Percentiles rank a stretch among this genome's conserved stretches.
These are phyloP conservation scores for Sebastes cheni DNA, from an alignment of 2,797 vertebrate species.

Conservation along the genomic window DNA sequence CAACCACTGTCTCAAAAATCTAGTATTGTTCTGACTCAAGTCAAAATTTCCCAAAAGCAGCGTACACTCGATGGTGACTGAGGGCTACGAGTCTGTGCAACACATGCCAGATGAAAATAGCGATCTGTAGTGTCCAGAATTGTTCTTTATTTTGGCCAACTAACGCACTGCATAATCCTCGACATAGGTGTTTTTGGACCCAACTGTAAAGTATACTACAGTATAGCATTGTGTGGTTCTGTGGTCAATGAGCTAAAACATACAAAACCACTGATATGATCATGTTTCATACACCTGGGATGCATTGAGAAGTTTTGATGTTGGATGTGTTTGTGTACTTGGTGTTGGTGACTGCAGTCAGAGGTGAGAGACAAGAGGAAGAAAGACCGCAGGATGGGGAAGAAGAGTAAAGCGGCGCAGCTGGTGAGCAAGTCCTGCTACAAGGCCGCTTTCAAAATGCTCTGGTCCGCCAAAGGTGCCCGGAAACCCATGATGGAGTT, in stretches of 20 bases:
- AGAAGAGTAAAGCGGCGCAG: constrained; percentile 66
- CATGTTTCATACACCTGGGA: not conserved
- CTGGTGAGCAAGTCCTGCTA: constrained; percentile 74
- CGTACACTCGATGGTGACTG: too few species aligned
- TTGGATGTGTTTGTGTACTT: not conserved
- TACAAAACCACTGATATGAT: not conserved
- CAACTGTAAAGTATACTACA: not conserved
- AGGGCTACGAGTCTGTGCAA: not conserved
- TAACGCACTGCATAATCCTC: too few species aligned
- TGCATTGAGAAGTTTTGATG: not conserved
- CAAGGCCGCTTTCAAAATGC: constrained; percentile 65
- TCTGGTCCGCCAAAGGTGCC: constrained; percentile 74
- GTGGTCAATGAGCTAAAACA: not conserved
- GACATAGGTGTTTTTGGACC: not conserved
- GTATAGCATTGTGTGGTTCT: not conserved
- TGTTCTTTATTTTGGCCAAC: too few species aligned
- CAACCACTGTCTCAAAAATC: not conserved
- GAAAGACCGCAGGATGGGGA: constrained; percentile 59
- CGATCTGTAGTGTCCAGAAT: not conserved
- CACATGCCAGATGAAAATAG: not conserved
- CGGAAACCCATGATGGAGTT: constrained; percentile 76
- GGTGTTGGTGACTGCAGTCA: not conserved
- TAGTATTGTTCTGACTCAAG: not conserved
- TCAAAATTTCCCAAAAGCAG: not conserved
- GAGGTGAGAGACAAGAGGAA: constrained; percentile 37